Evolutionary conservation across 2,797 vertebrate genomes (phyloP).

Genomic region (Phrynocephalus vlangalii): DNA sequence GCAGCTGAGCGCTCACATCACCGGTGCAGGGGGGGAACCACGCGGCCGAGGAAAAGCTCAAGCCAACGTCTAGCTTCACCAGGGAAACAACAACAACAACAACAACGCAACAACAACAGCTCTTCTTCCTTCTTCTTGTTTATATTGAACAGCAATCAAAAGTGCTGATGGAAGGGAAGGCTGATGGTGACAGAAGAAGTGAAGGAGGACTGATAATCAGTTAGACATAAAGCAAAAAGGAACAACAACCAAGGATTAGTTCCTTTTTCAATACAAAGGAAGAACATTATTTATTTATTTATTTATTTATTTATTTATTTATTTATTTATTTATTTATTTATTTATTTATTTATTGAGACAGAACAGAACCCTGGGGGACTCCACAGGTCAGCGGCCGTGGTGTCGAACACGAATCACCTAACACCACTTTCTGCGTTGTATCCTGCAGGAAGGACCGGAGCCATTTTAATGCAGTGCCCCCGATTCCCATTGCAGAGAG

Average conservation of each 20-base stretch:
- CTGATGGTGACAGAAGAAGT: background rate
- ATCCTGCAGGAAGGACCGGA: too few species aligned
- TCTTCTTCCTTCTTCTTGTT: too few species aligned
- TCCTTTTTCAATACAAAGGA: constrained; percentile 38
- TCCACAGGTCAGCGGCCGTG: too few species aligned
- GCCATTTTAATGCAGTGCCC: too few species aligned
- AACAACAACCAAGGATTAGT: constrained; percentile 68
- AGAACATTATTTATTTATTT: constrained; percentile 26
- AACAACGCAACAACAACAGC: background rate
- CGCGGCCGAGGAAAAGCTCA: constrained; percentile 15
- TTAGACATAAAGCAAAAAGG: constrained; percentile 67
- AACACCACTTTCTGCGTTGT: too few species aligned
- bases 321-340: background rate
- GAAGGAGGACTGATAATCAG: constrained; percentile 63
- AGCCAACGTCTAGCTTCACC: constrained; percentile 56
- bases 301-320: background rate
- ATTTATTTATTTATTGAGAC: too few species aligned
- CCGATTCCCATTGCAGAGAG: too few species aligned
- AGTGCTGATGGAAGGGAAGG: constrained; percentile 57
- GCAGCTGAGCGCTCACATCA: constrained; percentile 27
- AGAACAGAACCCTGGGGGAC: too few species aligned
- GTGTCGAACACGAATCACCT: too few species aligned
- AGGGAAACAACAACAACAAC: background rate
- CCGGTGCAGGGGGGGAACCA: constrained; percentile 32
- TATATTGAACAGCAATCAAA: constrained; percentile 43